phyloP scores from a whole-genome alignment of 2,797 vertebrate species.

The Phylloscopus collybita region DNA sequence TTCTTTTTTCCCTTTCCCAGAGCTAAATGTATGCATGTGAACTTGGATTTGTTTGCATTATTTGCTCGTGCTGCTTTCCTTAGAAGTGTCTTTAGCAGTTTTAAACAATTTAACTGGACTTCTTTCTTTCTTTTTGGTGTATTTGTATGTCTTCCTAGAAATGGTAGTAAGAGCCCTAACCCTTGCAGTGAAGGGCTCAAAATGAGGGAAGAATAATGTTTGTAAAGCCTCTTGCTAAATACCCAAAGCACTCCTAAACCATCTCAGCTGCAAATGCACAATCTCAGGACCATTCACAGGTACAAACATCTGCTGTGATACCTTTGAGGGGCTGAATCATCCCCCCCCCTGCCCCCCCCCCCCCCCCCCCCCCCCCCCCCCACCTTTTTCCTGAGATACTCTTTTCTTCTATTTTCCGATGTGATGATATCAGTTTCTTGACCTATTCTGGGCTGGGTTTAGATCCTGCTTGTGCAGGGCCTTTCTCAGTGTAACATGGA shows the following conservation, averaged over 20 bases:
- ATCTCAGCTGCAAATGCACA: neutral
- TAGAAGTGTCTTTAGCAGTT: neutral
- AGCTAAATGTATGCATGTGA: neutral
- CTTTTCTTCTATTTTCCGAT: neutral
- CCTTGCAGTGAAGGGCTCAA: neutral
- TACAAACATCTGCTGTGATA: neutral
- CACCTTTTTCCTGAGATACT: neutral
- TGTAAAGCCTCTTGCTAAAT: neutral
- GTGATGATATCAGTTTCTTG: accelerated
- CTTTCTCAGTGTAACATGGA: neutral
- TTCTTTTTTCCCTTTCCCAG: neutral
- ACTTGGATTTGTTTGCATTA: neutral
- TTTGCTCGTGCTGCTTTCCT: neutral
- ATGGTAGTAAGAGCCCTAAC: neutral
- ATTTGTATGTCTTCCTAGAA: neutral
- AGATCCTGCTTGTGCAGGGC: neutral
- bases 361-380: no score
- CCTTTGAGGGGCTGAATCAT: neutral
- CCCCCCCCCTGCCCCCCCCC: accelerated
- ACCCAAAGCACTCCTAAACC: neutral
- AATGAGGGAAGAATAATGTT: neutral
- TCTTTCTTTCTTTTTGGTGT: neutral
- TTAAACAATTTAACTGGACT: neutral
- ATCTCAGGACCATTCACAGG: neutral
- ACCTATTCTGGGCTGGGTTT: neutral